Evolutionary conservation across 2,888 invertebrate genomes (phyloP).

Genomic region (Hirtodrosophila trivittata): DNA sequence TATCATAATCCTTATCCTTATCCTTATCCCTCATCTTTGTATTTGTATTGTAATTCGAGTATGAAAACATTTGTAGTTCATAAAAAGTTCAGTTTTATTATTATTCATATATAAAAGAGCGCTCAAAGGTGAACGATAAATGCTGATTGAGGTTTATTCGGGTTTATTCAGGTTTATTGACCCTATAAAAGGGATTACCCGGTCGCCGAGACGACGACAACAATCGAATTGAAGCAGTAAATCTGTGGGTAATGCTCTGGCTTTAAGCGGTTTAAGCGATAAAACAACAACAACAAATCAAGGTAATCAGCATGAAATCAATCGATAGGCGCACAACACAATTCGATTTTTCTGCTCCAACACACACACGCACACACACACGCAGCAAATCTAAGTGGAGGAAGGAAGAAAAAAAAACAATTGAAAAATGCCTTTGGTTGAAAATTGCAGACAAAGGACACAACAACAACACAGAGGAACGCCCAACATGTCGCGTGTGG

Average conservation of each 20-base stretch:
- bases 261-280: constrained; percentile 1
- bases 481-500: constrained; percentile 31
- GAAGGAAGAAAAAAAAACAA: constrained; percentile 50
- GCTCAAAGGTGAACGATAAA: too few species aligned
- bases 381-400: constrained; percentile 11
- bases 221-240: constrained; percentile 23
- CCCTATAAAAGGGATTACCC: neutral
- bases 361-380: constrained; percentile 9
- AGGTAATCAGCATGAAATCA: constrained; percentile 75
- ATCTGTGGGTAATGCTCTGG: neutral
- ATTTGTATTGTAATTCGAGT: too few species aligned
- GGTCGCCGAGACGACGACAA: neutral
- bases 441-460: constrained; percentile 69
- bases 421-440: constrained; percentile 78
- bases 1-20: too few species aligned
- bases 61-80: too few species aligned
- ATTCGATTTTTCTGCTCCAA: constrained; percentile 44
- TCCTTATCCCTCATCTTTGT: too few species aligned
- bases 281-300: constrained; percentile 48
- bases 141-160: too few species aligned
- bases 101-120: neutral
- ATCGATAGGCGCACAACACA: constrained; percentile 43
- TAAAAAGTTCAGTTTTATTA: too few species aligned
- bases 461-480: constrained; percentile 16
- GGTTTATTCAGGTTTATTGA: neutral